These are phyloP conservation scores for Malaclemys terrapin DNA, from an alignment of 2,113 vertebrate genomes.

Conservation along the genomic window DNA sequence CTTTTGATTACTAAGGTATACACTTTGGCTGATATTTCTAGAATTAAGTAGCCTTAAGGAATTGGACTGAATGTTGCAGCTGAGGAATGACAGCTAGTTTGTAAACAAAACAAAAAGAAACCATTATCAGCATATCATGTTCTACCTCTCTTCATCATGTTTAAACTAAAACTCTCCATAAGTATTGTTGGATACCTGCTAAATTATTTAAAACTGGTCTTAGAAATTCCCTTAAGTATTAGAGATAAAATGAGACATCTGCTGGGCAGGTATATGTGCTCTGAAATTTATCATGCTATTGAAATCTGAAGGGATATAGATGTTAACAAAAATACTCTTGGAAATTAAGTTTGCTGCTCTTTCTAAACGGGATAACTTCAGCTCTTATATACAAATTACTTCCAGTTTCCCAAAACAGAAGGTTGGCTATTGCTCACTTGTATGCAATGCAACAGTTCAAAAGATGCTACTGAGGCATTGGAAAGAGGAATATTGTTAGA, in stretches of 20 bases:
- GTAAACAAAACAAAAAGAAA: not conserved
- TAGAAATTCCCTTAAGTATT: constrained; percentile 16
- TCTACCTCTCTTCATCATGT: constrained; percentile 36
- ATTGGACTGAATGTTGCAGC: constrained; percentile 32
- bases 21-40: constrained; percentile 13
- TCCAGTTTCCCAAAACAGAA: not conserved
- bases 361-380: not conserved
- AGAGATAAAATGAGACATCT: constrained; percentile 27
- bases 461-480: not conserved
- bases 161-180: constrained; percentile 31
- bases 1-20: not conserved
- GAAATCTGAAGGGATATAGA: not conserved
- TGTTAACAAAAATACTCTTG: not conserved
- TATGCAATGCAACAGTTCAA: not conserved
- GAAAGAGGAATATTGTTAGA: rapidly evolving
- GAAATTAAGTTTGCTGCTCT: not conserved
- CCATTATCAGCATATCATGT: not conserved
- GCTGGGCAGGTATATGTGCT: not conserved
- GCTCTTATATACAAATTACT: not conserved
- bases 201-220: constrained; percentile 38
- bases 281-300: not conserved
- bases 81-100: constrained; percentile 28
- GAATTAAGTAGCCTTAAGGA: constrained; percentile 19
- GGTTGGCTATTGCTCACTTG: not conserved
- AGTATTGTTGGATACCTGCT: not conserved